Base-by-base conservation (phyloP, 2,797 vertebrate genomes). In the Acipenser ruthenus region DNA sequence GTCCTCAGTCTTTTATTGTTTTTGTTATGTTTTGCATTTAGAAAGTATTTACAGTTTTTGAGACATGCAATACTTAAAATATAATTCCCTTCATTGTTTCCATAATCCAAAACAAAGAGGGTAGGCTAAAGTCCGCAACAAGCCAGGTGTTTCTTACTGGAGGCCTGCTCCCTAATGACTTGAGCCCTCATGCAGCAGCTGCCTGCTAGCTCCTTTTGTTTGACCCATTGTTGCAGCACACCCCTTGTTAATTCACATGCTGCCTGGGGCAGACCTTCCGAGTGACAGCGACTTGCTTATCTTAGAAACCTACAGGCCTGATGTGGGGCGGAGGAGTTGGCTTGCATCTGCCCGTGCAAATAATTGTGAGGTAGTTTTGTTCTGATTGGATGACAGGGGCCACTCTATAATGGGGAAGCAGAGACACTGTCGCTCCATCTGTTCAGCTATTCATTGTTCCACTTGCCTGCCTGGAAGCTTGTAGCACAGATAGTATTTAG, bases 201-300 rank as follows among this genome's bases (percentile, higher is more conserved):
- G 94, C 92, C 90, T 75, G 69, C 86, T 82, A 80, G 89, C 83
- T 75, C 75, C 84, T 83, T 95, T 95, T 95, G 92, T 93, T 83
- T 82, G 80, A 79, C 76, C 86, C 79, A 92, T 95, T 94, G 91
- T 94, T 88, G 88, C 80, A 72, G 81, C 86, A 85, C 80, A 88
- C 89, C 88, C 92, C 88, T 90, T 63, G 74, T 90, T 91, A 91
- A 93, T 93, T 90, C 90, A 93, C 85, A 86, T 81, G 87, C 90
- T 82, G 81, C 86, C 87, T 70, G 51, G 82, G 85, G 83, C 86
- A 87, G 86, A 79, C 84, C 86, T 82, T 70, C 73, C 78, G 84
- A 86, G 85, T 89, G 87, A 90, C 88, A 89, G 86, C 85, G 85
- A 87, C 88, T 90, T 86, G 87, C 88, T 88, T 89, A 87, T 89